Evolutionary conservation across 2,888 invertebrate species (phyloP), one percentile per base, ranked within the genome.

Genomic region (Drosophila buzzatii): DNA sequence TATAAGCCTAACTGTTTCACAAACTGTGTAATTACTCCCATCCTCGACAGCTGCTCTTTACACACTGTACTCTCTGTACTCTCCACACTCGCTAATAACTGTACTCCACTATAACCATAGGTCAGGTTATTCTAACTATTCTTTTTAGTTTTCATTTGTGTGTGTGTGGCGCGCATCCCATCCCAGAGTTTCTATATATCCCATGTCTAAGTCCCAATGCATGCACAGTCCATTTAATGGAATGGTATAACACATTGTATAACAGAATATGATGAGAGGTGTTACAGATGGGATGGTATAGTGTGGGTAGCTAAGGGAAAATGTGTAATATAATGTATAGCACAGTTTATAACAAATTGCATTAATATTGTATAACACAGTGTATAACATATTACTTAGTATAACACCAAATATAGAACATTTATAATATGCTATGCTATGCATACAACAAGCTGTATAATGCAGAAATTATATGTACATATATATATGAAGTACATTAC

Each of bases 1-100:
- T 65, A 16, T 73, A 76, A 77, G 70, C 64, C 59, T 76, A 70
- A 74, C 66, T 78, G 70, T 76, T 47, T 61, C 60, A 63, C 63
- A 51, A 58, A 76, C 70, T 65, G 56, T 73, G 42, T 61, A 64
- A 20, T 10, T n/a, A 35, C 51, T 51, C 62, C 35, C 31, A 59
- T 66, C 37, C 76, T 63, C 35, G 68, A 76, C 51, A 74, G 71
- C 77, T 77, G 78, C 60, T 73, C 77, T 68, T 20, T 51, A 51
- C 52, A 20, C 16, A 23, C 23, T 27, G 27, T 27, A 27, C 27
- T 27, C 27, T 35, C 39, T 12, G 8, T 45, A 37, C 60, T 51
- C 47, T 51, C 45, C 35, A 65, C 64, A 62, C 77, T 59, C 62
- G 70, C 62, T 68, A 77, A 62, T 68, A 77, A 65, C 27, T 66